These are phyloP conservation scores for Pan paniscus DNA, from an alignment of 2,113 vertebrate species.

Conservation along the genomic window DNA sequence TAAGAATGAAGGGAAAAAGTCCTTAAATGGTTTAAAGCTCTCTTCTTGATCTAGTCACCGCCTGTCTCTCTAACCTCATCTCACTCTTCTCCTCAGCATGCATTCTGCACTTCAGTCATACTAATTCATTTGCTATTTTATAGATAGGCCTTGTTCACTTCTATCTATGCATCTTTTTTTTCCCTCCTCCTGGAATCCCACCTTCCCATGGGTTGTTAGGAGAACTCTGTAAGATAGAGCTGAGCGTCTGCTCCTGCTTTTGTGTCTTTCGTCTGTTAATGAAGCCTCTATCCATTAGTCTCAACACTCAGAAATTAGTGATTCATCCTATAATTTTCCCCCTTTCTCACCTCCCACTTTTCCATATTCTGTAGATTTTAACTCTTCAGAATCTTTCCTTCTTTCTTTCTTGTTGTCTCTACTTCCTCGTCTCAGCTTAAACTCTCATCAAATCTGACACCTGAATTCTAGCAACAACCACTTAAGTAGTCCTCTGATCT, in stretches of 20 bases:
- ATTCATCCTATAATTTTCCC: neutral
- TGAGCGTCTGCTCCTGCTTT: neutral
- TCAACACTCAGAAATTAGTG: neutral
- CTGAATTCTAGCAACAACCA: neutral
- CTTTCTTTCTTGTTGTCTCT: neutral
- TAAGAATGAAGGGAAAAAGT: neutral
- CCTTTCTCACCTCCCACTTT: neutral
- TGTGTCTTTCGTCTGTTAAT: neutral
- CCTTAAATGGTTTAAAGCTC: neutral
- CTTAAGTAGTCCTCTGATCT: neutral
- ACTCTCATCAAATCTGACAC: conserved; percentile 32
- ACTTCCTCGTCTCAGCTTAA: neutral
- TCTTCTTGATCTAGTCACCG: neutral
- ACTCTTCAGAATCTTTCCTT: neutral
- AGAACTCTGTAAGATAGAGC: neutral
- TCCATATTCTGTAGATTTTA: neutral
- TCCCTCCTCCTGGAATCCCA: neutral
- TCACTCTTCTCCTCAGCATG: neutral
- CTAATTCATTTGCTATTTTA: neutral
- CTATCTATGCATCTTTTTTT: neutral
- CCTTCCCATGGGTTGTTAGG: neutral
- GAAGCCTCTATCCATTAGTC: neutral
- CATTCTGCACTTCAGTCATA: neutral
- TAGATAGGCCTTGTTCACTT: neutral
- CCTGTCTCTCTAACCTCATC: neutral